phyloP scores from a whole-genome alignment of 1,140 invertebrate species.

The Cydia pomonella region DNA sequence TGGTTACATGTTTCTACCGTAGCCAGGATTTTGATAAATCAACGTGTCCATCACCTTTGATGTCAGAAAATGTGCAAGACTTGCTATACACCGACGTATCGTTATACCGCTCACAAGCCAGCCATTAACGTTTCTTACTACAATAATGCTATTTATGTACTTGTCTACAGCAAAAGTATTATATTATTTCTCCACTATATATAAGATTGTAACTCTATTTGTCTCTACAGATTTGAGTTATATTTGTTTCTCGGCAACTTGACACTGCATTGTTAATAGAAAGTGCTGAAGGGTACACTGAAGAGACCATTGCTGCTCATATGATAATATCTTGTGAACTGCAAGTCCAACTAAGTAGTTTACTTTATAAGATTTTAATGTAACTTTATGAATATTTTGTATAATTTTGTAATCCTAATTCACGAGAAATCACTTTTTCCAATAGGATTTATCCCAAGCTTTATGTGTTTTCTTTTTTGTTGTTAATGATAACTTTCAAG shows the following conservation, averaged over 20 bases:
- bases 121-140: neutral
- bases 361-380: slow-evolving; percentile 17
- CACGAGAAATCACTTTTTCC: slow-evolving; percentile 21
- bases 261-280: neutral
- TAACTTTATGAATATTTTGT: slow-evolving; percentile 30
- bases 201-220: neutral
- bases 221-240: neutral
- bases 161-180: neutral
- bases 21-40: no score
- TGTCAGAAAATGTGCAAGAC: no score
- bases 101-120: no score
- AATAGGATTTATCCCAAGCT: slow-evolving; percentile 24
- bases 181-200: neutral
- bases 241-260: neutral
- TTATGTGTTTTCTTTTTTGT: slow-evolving; percentile 18
- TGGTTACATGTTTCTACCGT: no score
- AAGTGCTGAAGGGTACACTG: slow-evolving; percentile 2
- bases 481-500: neutral
- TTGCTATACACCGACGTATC: no score
- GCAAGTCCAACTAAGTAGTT: neutral
- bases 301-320: neutral
- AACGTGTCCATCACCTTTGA: no score
- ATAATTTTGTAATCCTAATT: slow-evolving; percentile 27
- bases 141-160: neutral
- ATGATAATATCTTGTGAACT: neutral